Conservation (phyloP, 2,888 invertebrate genomes). For the Agapetus fuscipes region DNA sequence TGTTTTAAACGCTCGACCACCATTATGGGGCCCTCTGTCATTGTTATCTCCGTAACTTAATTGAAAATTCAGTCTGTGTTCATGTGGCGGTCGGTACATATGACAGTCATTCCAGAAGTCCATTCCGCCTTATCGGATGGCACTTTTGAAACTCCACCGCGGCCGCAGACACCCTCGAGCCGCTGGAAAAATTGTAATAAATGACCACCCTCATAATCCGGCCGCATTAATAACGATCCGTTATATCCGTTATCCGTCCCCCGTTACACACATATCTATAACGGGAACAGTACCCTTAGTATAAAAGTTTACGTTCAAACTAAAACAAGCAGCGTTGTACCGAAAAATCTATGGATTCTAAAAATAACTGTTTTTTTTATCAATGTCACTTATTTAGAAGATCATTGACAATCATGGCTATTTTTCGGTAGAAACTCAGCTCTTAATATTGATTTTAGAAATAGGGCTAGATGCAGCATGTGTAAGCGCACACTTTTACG, state of each 20-base stretch:
- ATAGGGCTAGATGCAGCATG: no score
- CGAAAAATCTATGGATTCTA: no score
- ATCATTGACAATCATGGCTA: no score
- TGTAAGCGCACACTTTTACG: no score
- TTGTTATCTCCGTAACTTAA: constrained; percentile 12
- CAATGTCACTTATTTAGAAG: no score
- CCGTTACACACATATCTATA: constrained; percentile 15
- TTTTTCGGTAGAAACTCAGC: no score
- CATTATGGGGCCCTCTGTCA: constrained; percentile 2
- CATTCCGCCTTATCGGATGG: constrained; percentile 15
- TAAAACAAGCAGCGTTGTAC: no score
- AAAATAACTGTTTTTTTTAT: no score
- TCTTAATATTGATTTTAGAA: no score
- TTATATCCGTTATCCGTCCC: constrained; percentile 19
- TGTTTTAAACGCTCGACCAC: no score
- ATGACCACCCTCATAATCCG: constrained; percentile 21
- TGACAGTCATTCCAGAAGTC: constrained; percentile 10
- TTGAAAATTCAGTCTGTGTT: constrained; percentile 16
- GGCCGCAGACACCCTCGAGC: constrained; percentile 4
- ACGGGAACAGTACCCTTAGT: no score
- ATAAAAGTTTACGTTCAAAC: constrained; percentile 1
- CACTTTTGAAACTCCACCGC: constrained; percentile 12
- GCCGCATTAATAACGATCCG: constrained; percentile 20
- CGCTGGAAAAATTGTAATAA: constrained; percentile 20
- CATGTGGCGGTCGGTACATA: constrained; percentile 4